Evolutionary conservation across 23 tunicate genomes (phyloP).

Genomic region (Trididemnum clinides): DNA sequence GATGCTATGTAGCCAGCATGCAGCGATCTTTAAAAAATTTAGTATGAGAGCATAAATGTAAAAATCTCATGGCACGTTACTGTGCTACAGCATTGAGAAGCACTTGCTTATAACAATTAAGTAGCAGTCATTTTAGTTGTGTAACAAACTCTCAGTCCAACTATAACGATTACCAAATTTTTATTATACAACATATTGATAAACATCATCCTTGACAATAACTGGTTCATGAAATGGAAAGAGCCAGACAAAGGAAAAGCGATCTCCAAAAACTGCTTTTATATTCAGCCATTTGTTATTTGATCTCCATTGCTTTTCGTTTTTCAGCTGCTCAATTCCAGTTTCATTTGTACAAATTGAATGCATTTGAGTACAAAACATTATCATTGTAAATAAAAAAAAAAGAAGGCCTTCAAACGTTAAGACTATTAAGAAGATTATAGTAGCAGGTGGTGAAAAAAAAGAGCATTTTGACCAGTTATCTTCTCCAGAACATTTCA

Average conservation of each 20-base stretch:
- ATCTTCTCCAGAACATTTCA: constrained; percentile 51
- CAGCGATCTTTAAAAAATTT: no score
- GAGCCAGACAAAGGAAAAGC: constrained; percentile 86
- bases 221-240: constrained; percentile 74
- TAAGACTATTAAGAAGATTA: constrained; percentile 59
- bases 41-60: no score
- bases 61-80: no score
- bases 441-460: constrained; percentile 82
- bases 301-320: constrained; percentile 78
- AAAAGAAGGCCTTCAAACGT: constrained; percentile 89
- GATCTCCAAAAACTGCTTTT: constrained; percentile 91
- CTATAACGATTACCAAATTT: no score
- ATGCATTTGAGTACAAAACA: constrained; percentile 99
- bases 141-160: no score
- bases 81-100: no score
- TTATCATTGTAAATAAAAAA: constrained; percentile 88
- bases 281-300: constrained; percentile 84
- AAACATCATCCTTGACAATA: constrained; percentile 76
- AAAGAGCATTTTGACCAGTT: constrained; percentile 76
- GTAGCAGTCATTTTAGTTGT: no score
- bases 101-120: no score
- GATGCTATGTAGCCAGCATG: no score
- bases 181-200: constrained; percentile 81
- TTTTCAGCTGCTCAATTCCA: constrained; percentile 96
- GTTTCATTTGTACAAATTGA: constrained; percentile 97